Evolutionary conservation across 2,797 vertebrate genomes (phyloP).

Genomic region (Melanotaenia pygmaea): DNA sequence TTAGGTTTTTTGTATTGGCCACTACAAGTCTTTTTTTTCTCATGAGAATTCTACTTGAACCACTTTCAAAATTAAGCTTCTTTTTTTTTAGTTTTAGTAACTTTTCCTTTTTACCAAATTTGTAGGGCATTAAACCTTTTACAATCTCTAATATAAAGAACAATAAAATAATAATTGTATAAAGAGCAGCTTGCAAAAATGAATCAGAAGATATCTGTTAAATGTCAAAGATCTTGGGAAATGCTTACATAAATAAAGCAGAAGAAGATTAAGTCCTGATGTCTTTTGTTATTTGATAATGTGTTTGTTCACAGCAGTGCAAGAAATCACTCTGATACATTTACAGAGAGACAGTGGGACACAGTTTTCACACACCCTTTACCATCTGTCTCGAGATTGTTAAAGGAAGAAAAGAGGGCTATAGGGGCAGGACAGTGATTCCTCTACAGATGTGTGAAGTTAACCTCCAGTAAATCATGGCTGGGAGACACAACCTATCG

Average conservation of each 20-base stretch:
- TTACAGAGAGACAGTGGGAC: conserved; percentile 19
- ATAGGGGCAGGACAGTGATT: conserved; percentile 32
- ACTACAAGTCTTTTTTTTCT: not conserved
- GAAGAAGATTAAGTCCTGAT: not conserved
- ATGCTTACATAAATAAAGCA: too few relatives aligned
- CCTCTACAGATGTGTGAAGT: conserved; percentile 63
- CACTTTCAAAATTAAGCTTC: not conserved
- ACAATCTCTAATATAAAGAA: not conserved
- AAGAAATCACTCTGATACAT: conserved; percentile 30
- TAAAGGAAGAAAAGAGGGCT: conserved; percentile 14
- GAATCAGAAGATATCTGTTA: not conserved
- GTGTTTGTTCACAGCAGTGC: not conserved
- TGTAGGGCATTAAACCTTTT: not conserved
- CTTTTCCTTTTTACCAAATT: not conserved
- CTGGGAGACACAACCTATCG: conserved; percentile 31
- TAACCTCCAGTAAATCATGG: conserved; percentile 63
- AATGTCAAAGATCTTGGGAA: not conserved
- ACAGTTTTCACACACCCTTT: conserved; percentile 21
- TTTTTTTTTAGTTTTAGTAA: not conserved
- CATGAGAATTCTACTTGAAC: not conserved
- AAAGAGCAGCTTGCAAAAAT: not conserved
- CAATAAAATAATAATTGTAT: not conserved
- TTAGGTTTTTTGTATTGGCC: not conserved
- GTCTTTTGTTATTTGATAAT: not conserved
- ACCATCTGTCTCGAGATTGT: conserved; percentile 19